Evolutionary conservation across 1,140 invertebrate genomes (phyloP).

Genomic region (Theocolax elegans): DNA sequence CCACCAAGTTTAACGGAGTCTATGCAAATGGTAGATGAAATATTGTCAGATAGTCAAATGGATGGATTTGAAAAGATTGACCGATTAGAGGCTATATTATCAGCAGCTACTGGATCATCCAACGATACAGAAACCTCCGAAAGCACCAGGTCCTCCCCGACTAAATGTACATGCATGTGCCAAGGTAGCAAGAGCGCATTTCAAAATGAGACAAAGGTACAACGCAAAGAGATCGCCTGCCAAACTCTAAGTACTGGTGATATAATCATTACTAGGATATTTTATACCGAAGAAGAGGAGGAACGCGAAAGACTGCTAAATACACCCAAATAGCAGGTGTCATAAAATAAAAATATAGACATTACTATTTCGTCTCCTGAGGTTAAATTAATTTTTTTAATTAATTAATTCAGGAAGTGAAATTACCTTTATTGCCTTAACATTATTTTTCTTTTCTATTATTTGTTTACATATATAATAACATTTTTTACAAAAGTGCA

Average conservation of each 20-base stretch:
- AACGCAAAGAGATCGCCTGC: conserved; percentile 69
- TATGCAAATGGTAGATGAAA: conserved; percentile 89
- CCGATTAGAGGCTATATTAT: conserved; percentile 84
- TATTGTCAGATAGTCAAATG: conserved; percentile 84
- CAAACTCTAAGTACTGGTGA: conserved; percentile 94
- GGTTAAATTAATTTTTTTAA: not conserved
- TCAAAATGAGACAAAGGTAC: conserved; percentile 43
- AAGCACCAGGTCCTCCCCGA: conserved; percentile 47
- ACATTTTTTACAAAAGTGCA: too few species aligned
- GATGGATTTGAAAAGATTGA: conserved; percentile 89
- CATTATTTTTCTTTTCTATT: conserved; percentile 3
- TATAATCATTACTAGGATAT: conserved; percentile 91
- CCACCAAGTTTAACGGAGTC: conserved; percentile 91
- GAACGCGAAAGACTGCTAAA: conserved; percentile 61
- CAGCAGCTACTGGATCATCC: conserved; percentile 75
- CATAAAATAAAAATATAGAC: not conserved
- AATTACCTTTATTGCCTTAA: conserved; percentile 5
- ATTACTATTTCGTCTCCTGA: not conserved
- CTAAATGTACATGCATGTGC: conserved; percentile 69
- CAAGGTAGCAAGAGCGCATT: conserved; percentile 45
- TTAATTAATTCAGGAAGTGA: not conserved
- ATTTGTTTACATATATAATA: too few species aligned
- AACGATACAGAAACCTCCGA: conserved; percentile 62
- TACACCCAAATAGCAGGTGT: conserved; percentile 57
- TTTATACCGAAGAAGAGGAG: conserved; percentile 76